phyloP scores from a whole-genome alignment of 2,113 vertebrate species.

The Coptodon rendalli region DNA sequence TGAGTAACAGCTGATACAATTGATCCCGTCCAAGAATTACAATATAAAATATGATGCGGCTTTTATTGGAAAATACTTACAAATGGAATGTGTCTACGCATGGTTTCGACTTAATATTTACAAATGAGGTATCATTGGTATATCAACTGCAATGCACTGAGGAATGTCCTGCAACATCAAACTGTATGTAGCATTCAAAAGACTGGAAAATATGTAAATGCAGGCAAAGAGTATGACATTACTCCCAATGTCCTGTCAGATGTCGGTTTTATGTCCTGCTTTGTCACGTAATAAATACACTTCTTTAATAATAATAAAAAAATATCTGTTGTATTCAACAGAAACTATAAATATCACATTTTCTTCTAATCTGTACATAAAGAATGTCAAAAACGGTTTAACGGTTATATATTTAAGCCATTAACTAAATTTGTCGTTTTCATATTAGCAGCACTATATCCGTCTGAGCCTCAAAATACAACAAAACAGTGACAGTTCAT shows the following conservation, averaged over 20 bases:
- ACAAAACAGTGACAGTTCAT: background rate
- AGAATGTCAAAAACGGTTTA: background rate
- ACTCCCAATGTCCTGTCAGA: constrained; percentile 24
- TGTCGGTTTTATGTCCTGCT: background rate
- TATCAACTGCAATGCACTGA: background rate
- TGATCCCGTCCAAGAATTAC: background rate
- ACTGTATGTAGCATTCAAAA: background rate
- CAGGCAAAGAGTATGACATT: constrained; percentile 5
- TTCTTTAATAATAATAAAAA: constrained; percentile 16
- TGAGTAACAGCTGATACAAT: background rate
- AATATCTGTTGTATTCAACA: constrained; percentile 32
- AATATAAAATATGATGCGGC: background rate
- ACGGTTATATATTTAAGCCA: background rate
- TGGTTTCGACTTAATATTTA: constrained; percentile 24
- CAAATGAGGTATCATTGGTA: constrained; percentile 49
- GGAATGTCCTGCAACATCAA: background rate
- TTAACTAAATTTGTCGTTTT: background rate
- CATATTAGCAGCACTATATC: constrained; percentile 28
- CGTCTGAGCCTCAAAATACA: background rate
- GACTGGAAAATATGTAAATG: constrained; percentile 2
- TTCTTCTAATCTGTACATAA: constrained; percentile 28
- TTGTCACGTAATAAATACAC: constrained; percentile 55
- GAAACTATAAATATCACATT: constrained; percentile 60
- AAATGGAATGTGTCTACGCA: background rate
- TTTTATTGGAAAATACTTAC: background rate